Percentiles rank a stretch among this genome's conserved stretches.
phyloP scores from a whole-genome alignment of 2,113 vertebrate genomes.

The Cygnus atratus region DNA sequence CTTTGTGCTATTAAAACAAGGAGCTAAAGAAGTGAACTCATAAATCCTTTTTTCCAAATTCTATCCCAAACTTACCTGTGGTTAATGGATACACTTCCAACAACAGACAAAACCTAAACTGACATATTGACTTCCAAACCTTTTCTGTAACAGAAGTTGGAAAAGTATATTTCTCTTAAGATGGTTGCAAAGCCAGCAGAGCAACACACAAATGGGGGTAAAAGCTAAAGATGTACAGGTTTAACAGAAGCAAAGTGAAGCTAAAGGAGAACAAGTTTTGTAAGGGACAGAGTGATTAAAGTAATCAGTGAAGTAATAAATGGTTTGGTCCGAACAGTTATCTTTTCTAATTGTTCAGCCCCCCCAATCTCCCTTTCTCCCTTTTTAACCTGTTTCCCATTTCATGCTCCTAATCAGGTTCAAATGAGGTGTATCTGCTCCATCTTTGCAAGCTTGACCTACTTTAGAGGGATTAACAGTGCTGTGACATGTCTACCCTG shows the following conservation, averaged over 20 bases:
- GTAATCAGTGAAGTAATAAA: background rate
- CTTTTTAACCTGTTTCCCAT: background rate
- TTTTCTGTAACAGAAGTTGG: background rate
- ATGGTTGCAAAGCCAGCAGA: background rate
- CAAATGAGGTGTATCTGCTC: background rate
- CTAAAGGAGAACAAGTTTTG: background rate
- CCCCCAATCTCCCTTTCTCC: background rate
- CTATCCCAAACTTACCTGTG: background rate
- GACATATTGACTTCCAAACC: background rate
- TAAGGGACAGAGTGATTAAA: background rate
- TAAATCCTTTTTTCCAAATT: background rate
- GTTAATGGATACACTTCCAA: background rate
- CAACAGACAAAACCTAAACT: background rate
- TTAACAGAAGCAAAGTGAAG: background rate
- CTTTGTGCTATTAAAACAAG: background rate
- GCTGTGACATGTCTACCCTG: background rate
- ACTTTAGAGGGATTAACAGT: conserved; percentile 21
- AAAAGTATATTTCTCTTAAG: background rate
- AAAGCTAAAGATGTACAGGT: background rate
- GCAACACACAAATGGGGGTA: background rate
- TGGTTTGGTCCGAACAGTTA: background rate
- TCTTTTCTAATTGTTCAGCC: background rate
- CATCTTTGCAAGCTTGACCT: background rate
- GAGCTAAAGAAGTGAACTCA: background rate
- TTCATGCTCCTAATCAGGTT: background rate